Evolutionary conservation across 2,797 vertebrate species (phyloP).

Genomic region (Acanthornis magna): DNA sequence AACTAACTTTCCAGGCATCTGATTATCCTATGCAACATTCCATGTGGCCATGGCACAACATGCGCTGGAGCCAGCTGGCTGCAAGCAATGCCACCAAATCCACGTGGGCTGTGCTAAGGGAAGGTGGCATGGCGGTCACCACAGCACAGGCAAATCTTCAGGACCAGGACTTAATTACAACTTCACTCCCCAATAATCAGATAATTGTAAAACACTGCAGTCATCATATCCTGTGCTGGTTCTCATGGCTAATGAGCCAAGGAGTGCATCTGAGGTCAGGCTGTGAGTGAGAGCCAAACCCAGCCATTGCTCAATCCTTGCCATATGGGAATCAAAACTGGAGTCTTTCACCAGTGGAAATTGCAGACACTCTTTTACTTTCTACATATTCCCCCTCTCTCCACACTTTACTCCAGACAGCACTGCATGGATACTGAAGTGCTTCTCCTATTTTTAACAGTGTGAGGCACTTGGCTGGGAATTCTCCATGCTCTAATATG

Average conservation of each 20-base stretch:
- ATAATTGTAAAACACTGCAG: not conserved
- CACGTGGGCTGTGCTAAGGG: not conserved
- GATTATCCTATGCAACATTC: not conserved
- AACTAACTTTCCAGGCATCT: not conserved
- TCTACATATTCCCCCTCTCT: not conserved
- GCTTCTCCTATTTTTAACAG: conserved; percentile 24
- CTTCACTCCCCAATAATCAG: not conserved
- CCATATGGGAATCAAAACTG: not conserved
- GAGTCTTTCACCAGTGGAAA: not conserved
- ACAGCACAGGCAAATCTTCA: not conserved
- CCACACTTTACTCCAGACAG: not conserved
- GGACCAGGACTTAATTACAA: not conserved
- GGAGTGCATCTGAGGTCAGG: not conserved
- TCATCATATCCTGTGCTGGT: not conserved
- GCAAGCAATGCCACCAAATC: not conserved
- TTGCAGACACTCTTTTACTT: not conserved
- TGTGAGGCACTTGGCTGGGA: not conserved
- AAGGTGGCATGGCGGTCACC: not conserved
- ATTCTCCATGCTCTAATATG: conserved; percentile 36
- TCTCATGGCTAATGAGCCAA: not conserved
- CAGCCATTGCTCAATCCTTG: not conserved
- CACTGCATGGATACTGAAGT: not conserved
- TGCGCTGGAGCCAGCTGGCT: not conserved
- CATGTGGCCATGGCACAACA: not conserved
- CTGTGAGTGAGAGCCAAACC: not conserved